Percentiles rank a stretch among this genome's conserved stretches.
Conservation (phyloP, 2,888 invertebrate genomes). For the Aphodius granarius region DNA sequence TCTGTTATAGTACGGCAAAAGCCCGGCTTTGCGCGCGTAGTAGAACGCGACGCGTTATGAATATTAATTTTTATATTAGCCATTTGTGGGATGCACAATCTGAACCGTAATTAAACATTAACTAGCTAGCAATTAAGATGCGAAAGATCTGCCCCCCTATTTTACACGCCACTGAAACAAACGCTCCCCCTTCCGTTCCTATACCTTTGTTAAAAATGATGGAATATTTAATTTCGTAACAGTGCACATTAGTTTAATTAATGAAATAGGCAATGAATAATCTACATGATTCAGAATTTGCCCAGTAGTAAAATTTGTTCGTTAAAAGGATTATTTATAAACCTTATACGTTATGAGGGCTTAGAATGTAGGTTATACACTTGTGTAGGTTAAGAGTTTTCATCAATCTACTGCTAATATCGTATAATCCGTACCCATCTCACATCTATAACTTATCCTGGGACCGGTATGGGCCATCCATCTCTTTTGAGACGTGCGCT, state of each 20-base stretch:
- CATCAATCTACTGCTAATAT: not conserved
- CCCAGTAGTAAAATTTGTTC: no score
- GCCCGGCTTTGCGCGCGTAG: not conserved
- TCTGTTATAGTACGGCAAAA: not conserved
- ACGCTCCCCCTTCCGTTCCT: not conserved
- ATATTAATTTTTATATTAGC: not conserved
- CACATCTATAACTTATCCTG: not conserved
- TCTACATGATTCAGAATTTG: no score
- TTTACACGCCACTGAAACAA: no score
- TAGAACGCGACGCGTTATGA: not conserved
- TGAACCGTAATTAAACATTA: not conserved
- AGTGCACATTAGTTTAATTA: not conserved
- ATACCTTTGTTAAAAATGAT: not conserved
- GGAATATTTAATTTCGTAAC: not conserved
- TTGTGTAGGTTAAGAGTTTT: not conserved
- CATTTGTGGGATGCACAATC: not conserved
- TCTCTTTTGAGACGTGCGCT: not conserved
- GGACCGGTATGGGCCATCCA: not conserved
- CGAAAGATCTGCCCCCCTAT: not conserved
- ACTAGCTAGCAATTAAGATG: not conserved
- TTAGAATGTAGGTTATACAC: not conserved
- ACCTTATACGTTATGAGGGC: not conserved
- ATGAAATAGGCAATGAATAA: no score
- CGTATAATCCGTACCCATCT: not conserved
- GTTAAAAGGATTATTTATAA: no score